Percentiles rank a stretch among this genome's conserved stretches.
Evolutionary conservation across 2,797 vertebrate genomes (phyloP).

Genomic region (Phyllotis vaccarum): DNA sequence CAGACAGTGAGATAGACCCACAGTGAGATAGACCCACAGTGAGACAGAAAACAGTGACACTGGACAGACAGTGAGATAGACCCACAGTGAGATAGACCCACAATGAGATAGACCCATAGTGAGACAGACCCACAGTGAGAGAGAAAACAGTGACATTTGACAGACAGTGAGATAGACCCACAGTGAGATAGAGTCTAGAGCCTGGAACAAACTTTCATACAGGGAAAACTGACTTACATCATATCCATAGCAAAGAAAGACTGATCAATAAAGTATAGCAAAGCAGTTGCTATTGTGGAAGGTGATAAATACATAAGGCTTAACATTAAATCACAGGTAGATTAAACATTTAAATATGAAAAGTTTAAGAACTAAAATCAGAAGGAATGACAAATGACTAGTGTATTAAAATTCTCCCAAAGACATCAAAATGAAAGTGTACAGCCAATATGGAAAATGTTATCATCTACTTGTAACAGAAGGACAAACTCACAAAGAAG

Average conservation of each 20-base stretch:
- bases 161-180: background rate
- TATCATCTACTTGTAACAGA: background rate
- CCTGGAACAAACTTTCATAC: background rate
- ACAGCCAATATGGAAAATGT: conserved; percentile 16
- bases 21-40: background rate
- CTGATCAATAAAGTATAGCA: background rate
- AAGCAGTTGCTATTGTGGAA: background rate
- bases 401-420: conserved; percentile 27
- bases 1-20: too few species aligned
- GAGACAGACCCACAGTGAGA: background rate
- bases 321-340: background rate
- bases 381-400: background rate
- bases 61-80: background rate
- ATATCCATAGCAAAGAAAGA: background rate
- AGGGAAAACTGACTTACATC: background rate
- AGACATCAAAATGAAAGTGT: background rate
- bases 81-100: background rate
- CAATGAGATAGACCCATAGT: background rate
- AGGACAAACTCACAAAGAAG: background rate
- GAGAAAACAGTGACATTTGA: background rate
- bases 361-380: background rate
- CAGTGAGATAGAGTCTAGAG: background rate
- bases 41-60: background rate
- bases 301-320: too few species aligned
- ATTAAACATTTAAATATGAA: background rate